These are phyloP conservation scores for Sisyra nigra DNA, from an alignment of 2,888 invertebrate species.

Conservation along the genomic window DNA sequence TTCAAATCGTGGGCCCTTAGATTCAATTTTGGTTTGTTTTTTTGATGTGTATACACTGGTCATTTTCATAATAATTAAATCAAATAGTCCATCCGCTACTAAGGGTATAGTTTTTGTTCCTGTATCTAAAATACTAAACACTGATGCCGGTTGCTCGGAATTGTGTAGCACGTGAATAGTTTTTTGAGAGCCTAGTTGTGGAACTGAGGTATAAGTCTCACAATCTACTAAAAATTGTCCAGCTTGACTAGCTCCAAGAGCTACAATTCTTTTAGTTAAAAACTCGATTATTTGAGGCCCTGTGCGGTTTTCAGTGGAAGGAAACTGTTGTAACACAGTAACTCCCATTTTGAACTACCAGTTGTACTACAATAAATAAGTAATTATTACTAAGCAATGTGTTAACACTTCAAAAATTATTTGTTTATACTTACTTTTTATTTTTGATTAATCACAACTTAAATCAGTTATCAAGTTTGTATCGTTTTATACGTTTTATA, in stretches of 20 bases:
- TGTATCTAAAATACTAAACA: constrained; percentile 80
- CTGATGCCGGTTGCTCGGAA: constrained; percentile 88
- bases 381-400: too few species aligned
- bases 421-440: too few species aligned
- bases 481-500: too few species aligned
- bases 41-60: constrained; percentile 76
- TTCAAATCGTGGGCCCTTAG: constrained; percentile 76
- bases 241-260: constrained; percentile 71
- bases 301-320: constrained; percentile 76
- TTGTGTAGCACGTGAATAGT: constrained; percentile 89
- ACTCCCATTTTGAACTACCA: constrained; percentile 4
- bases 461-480: too few species aligned
- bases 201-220: constrained; percentile 75
- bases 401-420: too few species aligned
- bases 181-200: constrained; percentile 49
- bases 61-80: constrained; percentile 79
- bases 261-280: constrained; percentile 67
- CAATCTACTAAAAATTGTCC: constrained; percentile 91
- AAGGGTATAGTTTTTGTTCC: constrained; percentile 75
- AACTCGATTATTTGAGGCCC: constrained; percentile 80
- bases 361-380: too few species aligned
- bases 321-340: constrained; percentile 56
- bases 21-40: constrained; percentile 70
- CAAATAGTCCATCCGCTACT: constrained; percentile 82
- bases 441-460: too few species aligned